These are phyloP conservation scores for Diorhabda elongata DNA, from an alignment of 1,140 invertebrate genomes.

Conservation along the genomic window DNA sequence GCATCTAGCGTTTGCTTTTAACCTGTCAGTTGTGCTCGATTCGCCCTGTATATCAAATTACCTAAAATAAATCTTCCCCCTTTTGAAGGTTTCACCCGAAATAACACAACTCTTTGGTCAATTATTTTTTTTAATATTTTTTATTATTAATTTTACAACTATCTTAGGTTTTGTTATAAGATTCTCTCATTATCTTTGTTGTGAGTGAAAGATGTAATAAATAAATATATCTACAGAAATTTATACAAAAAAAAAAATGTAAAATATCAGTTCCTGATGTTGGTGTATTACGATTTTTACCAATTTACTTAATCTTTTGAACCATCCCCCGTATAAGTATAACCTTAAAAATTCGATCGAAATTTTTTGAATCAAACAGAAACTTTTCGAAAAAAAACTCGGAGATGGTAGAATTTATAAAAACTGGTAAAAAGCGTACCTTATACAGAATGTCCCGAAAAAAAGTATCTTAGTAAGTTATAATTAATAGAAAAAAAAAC, in stretches of 20 bases:
- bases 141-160: constrained; percentile 41
- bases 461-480: too few species aligned
- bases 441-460: too few species aligned
- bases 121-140: constrained; percentile 33
- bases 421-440: too few species aligned
- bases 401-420: too few species aligned
- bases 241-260: constrained; percentile 43
- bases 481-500: too few species aligned
- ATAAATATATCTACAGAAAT: constrained; percentile 48
- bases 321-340: neutral
- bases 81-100: constrained; percentile 9
- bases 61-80: neutral
- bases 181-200: constrained; percentile 42
- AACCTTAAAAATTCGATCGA: neutral
- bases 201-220: constrained; percentile 48
- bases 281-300: constrained; percentile 27
- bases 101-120: constrained; percentile 25
- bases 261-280: constrained; percentile 44
- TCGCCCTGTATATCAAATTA: neutral
- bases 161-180: constrained; percentile 36
- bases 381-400: too few species aligned
- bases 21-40: too few species aligned
- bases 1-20: too few species aligned
- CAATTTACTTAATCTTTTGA: constrained; percentile 18
- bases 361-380: too few species aligned